These are phyloP conservation scores for Gastracanthus pulcherrimus DNA, from an alignment of 2,888 invertebrate genomes.

Conservation along the genomic window DNA sequence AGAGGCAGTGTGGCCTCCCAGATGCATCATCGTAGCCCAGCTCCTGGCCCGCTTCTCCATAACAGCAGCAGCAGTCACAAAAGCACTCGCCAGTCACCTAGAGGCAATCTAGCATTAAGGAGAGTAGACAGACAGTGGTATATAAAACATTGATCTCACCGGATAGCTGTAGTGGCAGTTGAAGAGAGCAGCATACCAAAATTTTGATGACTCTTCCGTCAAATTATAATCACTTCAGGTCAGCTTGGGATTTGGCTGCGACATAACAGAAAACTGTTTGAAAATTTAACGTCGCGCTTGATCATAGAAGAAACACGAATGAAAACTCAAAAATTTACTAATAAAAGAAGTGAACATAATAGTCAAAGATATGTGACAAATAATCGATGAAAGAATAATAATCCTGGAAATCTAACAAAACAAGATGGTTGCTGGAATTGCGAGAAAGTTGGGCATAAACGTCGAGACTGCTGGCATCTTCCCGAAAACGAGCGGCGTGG, in stretches of 20 bases:
- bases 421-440: constrained; percentile 20
- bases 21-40: too few relatives aligned
- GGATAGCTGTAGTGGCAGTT: too few relatives aligned
- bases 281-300: constrained; percentile 34
- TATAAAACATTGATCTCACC: too few relatives aligned
- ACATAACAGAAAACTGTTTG: not conserved
- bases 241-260: constrained; percentile 57
- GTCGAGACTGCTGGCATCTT: not conserved
- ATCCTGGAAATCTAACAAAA: not conserved
- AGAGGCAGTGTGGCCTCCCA: too few relatives aligned
- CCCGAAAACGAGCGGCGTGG: not conserved
- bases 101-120: too few relatives aligned
- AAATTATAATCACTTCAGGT: constrained; percentile 61
- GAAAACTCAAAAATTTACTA: constrained; percentile 12
- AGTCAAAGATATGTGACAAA: not conserved
- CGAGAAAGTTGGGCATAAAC: not conserved
- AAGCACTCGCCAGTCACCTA: too few relatives aligned
- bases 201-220: too few relatives aligned
- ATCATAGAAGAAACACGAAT: constrained; percentile 42
- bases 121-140: too few relatives aligned
- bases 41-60: too few relatives aligned
- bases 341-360: not conserved
- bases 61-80: too few relatives aligned
- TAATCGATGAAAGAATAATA: not conserved
- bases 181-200: too few relatives aligned